A percentile compares a stretch with the other conserved stretches of the same genome.
phyloP scores from a whole-genome alignment of 2,113 vertebrate genomes.

The Hucho hucho region DNA sequence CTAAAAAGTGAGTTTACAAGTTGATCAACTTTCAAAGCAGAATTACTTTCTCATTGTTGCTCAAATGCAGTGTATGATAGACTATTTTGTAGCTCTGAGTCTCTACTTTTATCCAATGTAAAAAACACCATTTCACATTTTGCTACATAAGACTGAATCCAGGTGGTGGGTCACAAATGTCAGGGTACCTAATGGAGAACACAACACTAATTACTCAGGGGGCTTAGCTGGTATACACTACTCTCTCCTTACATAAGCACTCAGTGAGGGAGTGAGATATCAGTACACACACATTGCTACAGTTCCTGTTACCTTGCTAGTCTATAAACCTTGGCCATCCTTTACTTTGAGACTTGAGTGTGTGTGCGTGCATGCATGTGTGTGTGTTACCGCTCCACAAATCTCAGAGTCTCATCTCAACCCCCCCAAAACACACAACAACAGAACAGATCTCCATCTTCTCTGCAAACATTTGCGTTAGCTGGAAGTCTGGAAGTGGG shows the following conservation, averaged over 20 bases:
- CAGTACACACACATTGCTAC: neutral
- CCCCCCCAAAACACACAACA: conserved; percentile 14
- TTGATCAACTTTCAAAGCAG: no score
- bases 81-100: no score
- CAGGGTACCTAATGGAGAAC: neutral
- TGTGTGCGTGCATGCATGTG: no score
- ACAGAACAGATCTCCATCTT: conserved; percentile 37
- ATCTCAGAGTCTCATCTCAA: conserved; percentile 20
- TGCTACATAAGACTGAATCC: no score
- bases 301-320: conserved; percentile 10
- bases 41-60: no score
- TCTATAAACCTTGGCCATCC: conserved; percentile 40
- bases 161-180: no score
- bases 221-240: neutral
- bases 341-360: conserved; percentile 27
- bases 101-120: no score
- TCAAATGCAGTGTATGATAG: no score
- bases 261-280: neutral
- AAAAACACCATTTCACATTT: no score
- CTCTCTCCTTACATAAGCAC: neutral
- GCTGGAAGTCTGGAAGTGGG: conserved; percentile 63
- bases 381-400: conserved; percentile 21
- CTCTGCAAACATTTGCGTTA: conserved; percentile 38
- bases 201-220: neutral
- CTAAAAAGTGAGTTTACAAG: no score